Base-by-base conservation (phyloP, 2,888 invertebrate species). In the Sicus ferrugineus region DNA sequence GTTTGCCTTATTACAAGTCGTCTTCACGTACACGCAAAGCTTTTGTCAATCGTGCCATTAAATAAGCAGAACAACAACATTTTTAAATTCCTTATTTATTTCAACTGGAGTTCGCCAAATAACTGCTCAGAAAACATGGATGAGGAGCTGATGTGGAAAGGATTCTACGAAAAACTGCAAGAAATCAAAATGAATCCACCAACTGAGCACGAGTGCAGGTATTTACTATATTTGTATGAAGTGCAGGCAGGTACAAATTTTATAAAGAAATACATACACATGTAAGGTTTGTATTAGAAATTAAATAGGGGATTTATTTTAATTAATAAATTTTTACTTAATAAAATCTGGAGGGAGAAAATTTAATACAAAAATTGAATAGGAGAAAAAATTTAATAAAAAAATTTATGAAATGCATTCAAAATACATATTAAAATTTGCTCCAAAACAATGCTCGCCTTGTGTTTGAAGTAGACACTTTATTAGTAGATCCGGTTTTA, bases 91-190 rank as follows among this genome's bases (percentile, higher is more conserved):
- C 46, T n/a, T n/a, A 19, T 46, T 46, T n/a, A 19, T 46, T 46
- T 14, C 46, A 46, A 46, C 19, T 46, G 5, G 19, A 46, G 38
- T 38, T 38, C 7, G 46, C 46, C n/a, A 46, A n/a, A n/a, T n/a
- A n/a, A n/a, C n/a, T n/a, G n/a, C n/a, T n/a, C n/a, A n/a, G n/a
- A n/a, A 38, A 76, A 3, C 54, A 83, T 83, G 84, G 80, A 90
- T 84, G 93, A 93, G 85, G 93, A 93, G 80, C 86, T 88, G 14
- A 92, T 93, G 92, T 93, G 93, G 92, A 92, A 90, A 85, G 89
- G 88, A 71, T 90, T 92, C 79, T 93, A 91, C 78, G 90, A 90
- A 67, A 90, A 89, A 79, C 82, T 91, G 72, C 89, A 90, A 75
- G 88, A 89, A 71, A 72, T 75, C 3, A 90, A 89, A 82, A 89